phyloP scores from a whole-genome alignment of 2,113 vertebrate genomes.

The Catagonus wagneri region DNA sequence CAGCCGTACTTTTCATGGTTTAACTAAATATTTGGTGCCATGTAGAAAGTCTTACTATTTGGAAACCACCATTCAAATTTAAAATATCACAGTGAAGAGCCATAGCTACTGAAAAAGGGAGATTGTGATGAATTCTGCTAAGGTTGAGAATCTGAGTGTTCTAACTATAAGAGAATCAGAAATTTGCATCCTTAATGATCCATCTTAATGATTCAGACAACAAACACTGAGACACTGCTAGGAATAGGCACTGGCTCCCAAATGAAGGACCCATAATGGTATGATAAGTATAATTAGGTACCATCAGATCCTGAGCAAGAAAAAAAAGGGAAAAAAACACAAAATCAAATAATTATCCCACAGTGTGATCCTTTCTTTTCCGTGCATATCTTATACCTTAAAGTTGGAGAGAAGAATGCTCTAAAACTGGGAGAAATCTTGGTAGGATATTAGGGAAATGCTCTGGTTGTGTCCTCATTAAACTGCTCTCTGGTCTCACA shows the following conservation, averaged over 20 bases:
- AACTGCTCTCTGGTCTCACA: neutral
- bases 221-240: neutral
- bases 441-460: neutral
- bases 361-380: neutral
- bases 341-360: neutral
- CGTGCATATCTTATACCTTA: neutral
- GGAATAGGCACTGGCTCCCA: neutral
- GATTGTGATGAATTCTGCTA: neutral
- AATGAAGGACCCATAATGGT: neutral
- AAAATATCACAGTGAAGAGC: neutral
- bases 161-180: neutral
- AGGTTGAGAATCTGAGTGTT: neutral
- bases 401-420: neutral
- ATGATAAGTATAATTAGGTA: neutral
- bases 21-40: neutral
- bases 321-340: neutral
- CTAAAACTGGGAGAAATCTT: neutral
- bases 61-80: neutral
- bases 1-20: neutral
- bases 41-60: neutral
- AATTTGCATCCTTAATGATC: neutral
- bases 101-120: neutral
- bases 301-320: neutral
- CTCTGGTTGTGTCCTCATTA: neutral
- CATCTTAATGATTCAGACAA: neutral